Conservation (phyloP, 1,140 invertebrate genomes). For the Agrypnia vestita region DNA sequence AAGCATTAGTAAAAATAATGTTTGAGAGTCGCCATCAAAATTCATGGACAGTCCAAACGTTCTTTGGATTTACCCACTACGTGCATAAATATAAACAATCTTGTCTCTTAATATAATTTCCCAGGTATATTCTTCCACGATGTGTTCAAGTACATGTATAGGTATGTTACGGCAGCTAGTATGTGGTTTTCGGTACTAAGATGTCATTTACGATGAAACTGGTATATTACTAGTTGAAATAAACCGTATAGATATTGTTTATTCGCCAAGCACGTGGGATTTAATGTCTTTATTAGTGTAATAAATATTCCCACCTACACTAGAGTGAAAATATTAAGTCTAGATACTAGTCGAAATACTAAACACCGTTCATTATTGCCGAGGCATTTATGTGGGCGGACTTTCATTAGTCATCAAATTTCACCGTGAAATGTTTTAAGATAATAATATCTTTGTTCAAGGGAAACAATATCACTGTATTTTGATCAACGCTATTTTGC, state of each 20-base stretch:
- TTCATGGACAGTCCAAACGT: too few species aligned
- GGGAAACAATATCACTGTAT: neutral
- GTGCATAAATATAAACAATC: too few species aligned
- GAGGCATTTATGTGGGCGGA: neutral
- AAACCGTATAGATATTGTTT: constrained; percentile 1
- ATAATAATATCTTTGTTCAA: constrained; percentile 19
- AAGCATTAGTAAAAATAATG: too few species aligned
- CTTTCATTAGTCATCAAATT: constrained; percentile 3
- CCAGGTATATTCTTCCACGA: too few species aligned
- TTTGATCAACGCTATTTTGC: neutral
- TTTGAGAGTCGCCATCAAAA: too few species aligned
- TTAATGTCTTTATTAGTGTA: constrained; percentile 12
- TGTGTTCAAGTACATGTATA: too few species aligned
- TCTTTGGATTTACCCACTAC: too few species aligned
- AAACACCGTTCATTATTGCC: constrained; percentile 13
- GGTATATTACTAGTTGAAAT: neutral
- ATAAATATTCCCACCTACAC: constrained; percentile 8
- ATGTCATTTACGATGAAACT: neutral
- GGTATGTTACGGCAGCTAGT: too few species aligned
- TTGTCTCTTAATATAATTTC: too few species aligned
- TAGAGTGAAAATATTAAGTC: neutral
- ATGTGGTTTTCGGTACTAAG: neutral
- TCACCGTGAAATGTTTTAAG: constrained; percentile 5
- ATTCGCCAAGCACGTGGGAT: constrained; percentile 7
- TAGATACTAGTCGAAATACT: constrained; percentile 22